phyloP scores from a whole-genome alignment of 2,888 invertebrate species.

The Pterostichus madidus region DNA sequence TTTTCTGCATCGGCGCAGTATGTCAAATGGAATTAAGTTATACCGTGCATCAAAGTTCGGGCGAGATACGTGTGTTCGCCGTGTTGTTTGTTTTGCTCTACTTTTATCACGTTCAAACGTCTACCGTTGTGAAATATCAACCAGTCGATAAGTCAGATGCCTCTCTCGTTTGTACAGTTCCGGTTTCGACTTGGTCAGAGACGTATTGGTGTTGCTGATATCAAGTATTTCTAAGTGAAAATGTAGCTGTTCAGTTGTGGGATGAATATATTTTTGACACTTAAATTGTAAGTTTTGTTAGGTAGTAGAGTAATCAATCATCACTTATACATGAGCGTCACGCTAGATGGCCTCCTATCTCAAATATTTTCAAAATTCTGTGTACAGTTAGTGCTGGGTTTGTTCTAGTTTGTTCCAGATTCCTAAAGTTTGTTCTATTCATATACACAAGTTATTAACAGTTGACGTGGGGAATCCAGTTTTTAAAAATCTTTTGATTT shows the following conservation, averaged over 20 bases:
- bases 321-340: no score
- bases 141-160: constrained; percentile 62
- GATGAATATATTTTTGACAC: constrained; percentile 1
- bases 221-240: constrained; percentile 19
- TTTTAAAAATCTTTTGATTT: no score
- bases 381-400: no score
- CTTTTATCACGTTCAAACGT: constrained; percentile 62
- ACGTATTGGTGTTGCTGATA: constrained; percentile 28
- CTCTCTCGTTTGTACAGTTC: constrained; percentile 50
- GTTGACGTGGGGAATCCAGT: no score
- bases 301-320: no score
- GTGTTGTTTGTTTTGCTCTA: constrained; percentile 57
- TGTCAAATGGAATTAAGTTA: constrained; percentile 52
- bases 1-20: constrained; percentile 47
- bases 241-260: neutral
- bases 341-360: no score
- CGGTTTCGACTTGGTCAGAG: constrained; percentile 43
- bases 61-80: constrained; percentile 35
- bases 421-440: no score
- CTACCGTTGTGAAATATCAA: constrained; percentile 61
- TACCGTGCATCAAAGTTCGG: constrained; percentile 57
- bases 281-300: neutral
- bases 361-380: no score
- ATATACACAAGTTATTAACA: no score
- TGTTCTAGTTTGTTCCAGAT: no score